Base-by-base conservation (phyloP, 2,113 vertebrate genomes). In the Axis porcinus region DNA sequence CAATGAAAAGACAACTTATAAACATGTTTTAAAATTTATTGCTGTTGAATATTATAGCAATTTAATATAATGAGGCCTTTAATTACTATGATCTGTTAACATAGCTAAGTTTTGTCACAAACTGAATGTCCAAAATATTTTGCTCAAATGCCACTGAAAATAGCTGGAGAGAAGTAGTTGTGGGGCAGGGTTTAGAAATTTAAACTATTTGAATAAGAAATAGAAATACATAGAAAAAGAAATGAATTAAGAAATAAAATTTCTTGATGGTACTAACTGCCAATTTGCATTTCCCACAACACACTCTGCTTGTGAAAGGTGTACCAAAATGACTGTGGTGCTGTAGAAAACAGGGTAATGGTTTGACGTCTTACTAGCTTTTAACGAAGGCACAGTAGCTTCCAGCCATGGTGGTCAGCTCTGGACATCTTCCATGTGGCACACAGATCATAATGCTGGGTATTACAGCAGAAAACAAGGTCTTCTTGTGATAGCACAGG, bases 1-100 rank as follows among this genome's bases (percentile, higher is more conserved):
- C 19, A 92, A 4, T 94, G 74, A 96, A 78, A 95, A 96, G 54
- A 89, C 50, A 95, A 54, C 64, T 78, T 94, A 50, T 40, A 92
- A 95, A 28, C 5, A 33, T 60, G 14, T 92, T 93, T 90, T 54
- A 96, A 95, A 86, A 87, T 94, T 64, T 79, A 87, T 78, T 97
- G 47, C 92, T 88, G 74, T 17, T 78, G n/a, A 91, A 17, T 87
- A 79, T 43, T 81, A 67, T 5, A 86, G 15, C 52, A 95, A 36
- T 91, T 92, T 94, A 82, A 60, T 60, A 40, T 33, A 91, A 60
- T 76, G 17, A 95, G 7, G 36, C 93, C 40, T 94, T 2, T 64
- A 89, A 47, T 94, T 85, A 94, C 27, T 82, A 33, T 84, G 76
- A 90, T 86, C 62, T 91, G 43, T 86, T 92, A 58, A 40, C 76